A percentile compares a stretch with the other conserved stretches of the same genome.
phyloP scores from a whole-genome alignment of 92 coral and sea anemone species.

The Siderastrea radians region DNA sequence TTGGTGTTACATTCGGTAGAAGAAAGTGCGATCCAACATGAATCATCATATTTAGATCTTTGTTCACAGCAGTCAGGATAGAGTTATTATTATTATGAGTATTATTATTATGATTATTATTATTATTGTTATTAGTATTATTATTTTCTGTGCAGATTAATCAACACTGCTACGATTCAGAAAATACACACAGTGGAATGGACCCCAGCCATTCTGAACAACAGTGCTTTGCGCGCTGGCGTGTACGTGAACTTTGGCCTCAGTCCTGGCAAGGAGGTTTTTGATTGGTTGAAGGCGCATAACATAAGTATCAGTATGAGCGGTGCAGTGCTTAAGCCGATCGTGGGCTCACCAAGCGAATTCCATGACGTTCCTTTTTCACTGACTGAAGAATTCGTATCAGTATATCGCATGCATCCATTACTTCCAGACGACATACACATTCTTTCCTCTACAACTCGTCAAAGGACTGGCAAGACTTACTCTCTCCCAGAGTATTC shows the following conservation, averaged over 20 bases:
- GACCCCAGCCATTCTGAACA: slow-evolving; percentile 89
- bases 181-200: slow-evolving; percentile 92
- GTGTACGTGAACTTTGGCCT: slow-evolving; percentile 81
- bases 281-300: slow-evolving; percentile 60
- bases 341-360: slow-evolving; percentile 72
- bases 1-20: too few relatives aligned
- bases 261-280: slow-evolving; percentile 76
- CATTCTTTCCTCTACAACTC: slow-evolving; percentile 15
- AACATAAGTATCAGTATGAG: slow-evolving; percentile 52
- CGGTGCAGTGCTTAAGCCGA: slow-evolving; percentile 58
- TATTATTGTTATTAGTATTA: background rate
- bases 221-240: slow-evolving; percentile 79
- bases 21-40: too few relatives aligned
- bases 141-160: slow-evolving; percentile 44
- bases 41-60: too few relatives aligned
- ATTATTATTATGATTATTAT: too few relatives aligned
- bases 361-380: slow-evolving; percentile 78
- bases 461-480: slow-evolving; percentile 20
- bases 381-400: slow-evolving; percentile 85
- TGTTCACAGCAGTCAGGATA: too few relatives aligned
- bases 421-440: slow-evolving; percentile 77
- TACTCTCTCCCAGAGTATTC: slow-evolving; percentile 71
- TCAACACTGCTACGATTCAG: slow-evolving; percentile 78
- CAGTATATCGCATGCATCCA: slow-evolving; percentile 91
- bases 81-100: too few relatives aligned